Evolutionary conservation across 2,113 vertebrate genomes (phyloP).

Genomic region (Glaucidium brasilianum): DNA sequence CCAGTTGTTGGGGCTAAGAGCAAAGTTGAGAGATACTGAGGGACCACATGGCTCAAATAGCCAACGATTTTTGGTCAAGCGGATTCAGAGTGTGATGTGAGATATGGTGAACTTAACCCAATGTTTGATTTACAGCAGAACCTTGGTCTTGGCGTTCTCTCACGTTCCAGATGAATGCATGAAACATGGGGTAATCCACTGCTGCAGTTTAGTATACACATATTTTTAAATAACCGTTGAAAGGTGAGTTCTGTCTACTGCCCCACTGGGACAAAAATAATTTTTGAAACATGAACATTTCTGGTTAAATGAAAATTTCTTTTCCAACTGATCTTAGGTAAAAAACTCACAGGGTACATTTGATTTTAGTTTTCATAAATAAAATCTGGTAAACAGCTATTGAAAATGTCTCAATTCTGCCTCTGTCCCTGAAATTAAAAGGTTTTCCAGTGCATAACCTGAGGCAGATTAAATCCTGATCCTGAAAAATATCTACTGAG

Average conservation of each 20-base stretch:
- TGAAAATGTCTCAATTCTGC: neutral
- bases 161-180: neutral
- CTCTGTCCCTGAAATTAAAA: neutral
- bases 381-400: neutral
- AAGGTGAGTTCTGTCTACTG: neutral
- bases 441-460: neutral
- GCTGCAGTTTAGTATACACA: neutral
- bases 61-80: neutral
- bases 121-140: neutral
- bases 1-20: neutral
- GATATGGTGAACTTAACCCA: neutral
- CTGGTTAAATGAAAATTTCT: neutral
- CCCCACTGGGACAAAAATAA: neutral
- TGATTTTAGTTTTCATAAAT: neutral
- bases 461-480: neutral
- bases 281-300: neutral
- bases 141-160: neutral
- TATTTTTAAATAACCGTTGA: neutral
- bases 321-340: neutral
- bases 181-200: neutral
- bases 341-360: neutral
- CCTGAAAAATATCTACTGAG: neutral
- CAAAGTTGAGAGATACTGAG: neutral
- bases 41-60: neutral
- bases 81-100: neutral